Base-by-base conservation (phyloP, 2,113 vertebrate genomes). In the Tapirus terrestris region DNA sequence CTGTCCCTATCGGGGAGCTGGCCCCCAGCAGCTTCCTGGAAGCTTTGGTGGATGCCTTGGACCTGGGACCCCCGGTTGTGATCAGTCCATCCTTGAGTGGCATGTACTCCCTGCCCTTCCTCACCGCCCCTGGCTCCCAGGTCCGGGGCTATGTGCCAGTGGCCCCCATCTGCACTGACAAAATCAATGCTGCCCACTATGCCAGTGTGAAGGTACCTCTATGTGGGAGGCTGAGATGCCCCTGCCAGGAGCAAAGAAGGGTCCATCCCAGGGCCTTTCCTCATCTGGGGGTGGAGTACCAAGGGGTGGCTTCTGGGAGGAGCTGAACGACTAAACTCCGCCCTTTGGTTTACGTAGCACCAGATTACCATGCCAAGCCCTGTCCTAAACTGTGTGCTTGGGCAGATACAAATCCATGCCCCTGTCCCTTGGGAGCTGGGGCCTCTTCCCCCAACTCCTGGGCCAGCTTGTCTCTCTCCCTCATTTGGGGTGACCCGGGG, bases 91-190 rank as follows among this genome's bases (percentile, higher is more conserved):
- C 99, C 0, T 98, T 99, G 96, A 99, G 99, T 1, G 99, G 99
- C 97, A 99, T 99, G 99, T 99, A 99, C 97, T 99, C 99, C 0
- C 99, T 99, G 92, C 99, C 99, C 5, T 99, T 99, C 99, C 99
- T 99, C 90, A 97, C 99, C 5, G 98, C 99, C 94, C 99, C 99
- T 88, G 98, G 97, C 75, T 97, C 98, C 21, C 98, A 99, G 96
- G 72, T 99, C 31, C 99, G 98, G 89, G 99, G 99, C 18, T 99
- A 99, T 25, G 96, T 99, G 70, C 99, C 99, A 0, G 98, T 99
- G 36, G 99, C 99, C 10, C 99, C 99, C 77, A 99, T 99, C 98
- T 99, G 99, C 98, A 99, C 99, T 0, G 99, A 99, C 17, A 99
- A 99, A 91, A 99, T 99, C 98, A 98, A 94, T 0, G 98, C 95